Conservation (phyloP, 2,797 vertebrate genomes). For the Agapornis canus region DNA sequence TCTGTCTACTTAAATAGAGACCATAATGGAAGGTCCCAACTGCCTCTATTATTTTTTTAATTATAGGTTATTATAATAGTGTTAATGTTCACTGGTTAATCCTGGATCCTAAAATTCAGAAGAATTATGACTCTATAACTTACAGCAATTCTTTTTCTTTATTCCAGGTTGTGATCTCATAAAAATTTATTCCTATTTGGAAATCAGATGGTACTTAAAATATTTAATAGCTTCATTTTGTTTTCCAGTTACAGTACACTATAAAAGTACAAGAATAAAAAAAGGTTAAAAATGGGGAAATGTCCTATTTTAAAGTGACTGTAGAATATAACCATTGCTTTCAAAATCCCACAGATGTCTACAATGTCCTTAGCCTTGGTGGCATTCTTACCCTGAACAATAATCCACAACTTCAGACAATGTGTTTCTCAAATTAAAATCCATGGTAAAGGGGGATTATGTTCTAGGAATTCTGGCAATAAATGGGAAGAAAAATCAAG, state of each 20-base stretch:
- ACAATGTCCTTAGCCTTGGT: background rate
- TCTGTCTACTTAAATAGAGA: constrained; percentile 48
- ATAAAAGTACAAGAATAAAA: constrained; percentile 6
- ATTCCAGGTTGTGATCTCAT: constrained; percentile 53
- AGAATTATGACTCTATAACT: constrained; percentile 60
- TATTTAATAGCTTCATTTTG: constrained; percentile 50
- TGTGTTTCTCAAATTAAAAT: background rate
- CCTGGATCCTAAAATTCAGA: constrained; percentile 49
- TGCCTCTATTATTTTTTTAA: constrained; percentile 62
- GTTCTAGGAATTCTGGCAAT: background rate
- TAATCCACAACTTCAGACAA: background rate
- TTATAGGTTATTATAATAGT: constrained; percentile 52
- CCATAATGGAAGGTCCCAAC: constrained; percentile 45
- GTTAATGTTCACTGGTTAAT: constrained; percentile 48
- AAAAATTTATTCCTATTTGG: constrained; percentile 36
- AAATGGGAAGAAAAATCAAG: background rate
- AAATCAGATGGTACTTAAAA: constrained; percentile 61
- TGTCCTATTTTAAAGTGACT: background rate
- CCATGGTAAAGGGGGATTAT: background rate
- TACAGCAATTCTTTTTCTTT: constrained; percentile 59
- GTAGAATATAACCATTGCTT: background rate
- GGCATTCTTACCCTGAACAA: background rate
- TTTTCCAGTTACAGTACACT: constrained; percentile 33
- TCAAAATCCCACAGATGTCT: background rate
- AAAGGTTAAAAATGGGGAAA: background rate